Percentiles rank a stretch among this genome's conserved stretches.
Evolutionary conservation across 1,140 invertebrate species (phyloP).

Genomic region (Littorina saxatilis): DNA sequence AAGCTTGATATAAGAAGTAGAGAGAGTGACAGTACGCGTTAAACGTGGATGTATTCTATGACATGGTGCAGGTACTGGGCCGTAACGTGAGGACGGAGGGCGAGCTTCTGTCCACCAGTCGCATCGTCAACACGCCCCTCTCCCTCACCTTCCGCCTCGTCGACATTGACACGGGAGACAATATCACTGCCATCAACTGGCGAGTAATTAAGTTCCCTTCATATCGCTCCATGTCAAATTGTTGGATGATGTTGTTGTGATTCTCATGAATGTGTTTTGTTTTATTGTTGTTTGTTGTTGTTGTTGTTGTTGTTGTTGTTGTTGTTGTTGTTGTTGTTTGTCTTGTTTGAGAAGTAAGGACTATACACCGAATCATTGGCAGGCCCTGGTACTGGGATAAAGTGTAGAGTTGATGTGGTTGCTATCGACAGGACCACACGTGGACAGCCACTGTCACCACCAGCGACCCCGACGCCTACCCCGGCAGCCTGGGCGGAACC

Average conservation of each 20-base stretch:
- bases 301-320: too few species aligned
- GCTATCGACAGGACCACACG: constrained; percentile 50
- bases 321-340: too few species aligned
- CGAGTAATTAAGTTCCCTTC: constrained; percentile 54
- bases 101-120: constrained; percentile 16
- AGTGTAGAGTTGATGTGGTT: too few species aligned
- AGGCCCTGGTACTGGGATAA: too few species aligned
- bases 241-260: too few species aligned
- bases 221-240: too few species aligned
- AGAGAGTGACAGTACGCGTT: too few species aligned
- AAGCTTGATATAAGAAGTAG: too few species aligned
- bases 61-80: constrained; percentile 27
- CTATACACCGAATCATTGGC: too few species aligned
- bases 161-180: constrained; percentile 46
- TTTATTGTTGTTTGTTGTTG: too few species aligned
- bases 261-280: too few species aligned
- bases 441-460: constrained; percentile 52
- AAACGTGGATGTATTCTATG: too few species aligned
- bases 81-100: constrained; percentile 39
- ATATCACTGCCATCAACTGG: constrained; percentile 56
- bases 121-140: constrained; percentile 32
- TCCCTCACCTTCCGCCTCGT: constrained; percentile 47
- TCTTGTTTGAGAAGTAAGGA: neutral
- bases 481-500: constrained; percentile 45
- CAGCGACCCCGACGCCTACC: constrained; percentile 38